A percentile compares a stretch with the other conserved stretches of the same genome.
Conservation (phyloP, 1,140 invertebrate genomes). For the Triops cancriformis region DNA sequence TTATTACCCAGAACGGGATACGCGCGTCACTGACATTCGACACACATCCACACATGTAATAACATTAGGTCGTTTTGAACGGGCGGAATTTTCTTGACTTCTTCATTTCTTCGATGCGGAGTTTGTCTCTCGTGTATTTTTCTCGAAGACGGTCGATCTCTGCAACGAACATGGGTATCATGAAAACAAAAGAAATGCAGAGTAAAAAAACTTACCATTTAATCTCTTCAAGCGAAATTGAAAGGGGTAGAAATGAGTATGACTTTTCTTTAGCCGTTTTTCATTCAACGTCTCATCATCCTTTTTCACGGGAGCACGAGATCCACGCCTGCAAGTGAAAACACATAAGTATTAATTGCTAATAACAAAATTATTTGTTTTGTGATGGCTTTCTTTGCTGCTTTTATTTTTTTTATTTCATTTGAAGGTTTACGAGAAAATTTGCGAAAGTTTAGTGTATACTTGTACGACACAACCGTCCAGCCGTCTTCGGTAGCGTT, state of each 20-base stretch:
- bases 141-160: background rate
- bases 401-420: too few species aligned
- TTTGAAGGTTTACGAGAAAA: too few species aligned
- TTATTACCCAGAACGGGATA: too few species aligned
- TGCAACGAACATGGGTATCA: background rate
- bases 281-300: background rate
- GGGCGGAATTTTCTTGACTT: background rate
- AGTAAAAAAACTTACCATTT: background rate
- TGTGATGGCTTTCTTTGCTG: too few species aligned
- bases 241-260: background rate
- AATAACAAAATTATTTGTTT: too few species aligned
- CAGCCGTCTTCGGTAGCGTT: background rate
- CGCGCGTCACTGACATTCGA: too few species aligned
- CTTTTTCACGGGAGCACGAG: background rate
- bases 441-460: background rate
- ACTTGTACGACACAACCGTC: background rate
- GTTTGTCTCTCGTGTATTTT: background rate
- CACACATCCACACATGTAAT: too few species aligned
- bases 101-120: background rate
- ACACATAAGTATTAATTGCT: too few species aligned
- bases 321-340: background rate
- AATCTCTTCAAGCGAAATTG: background rate
- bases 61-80: background rate
- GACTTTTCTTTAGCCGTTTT: background rate
- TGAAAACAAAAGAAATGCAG: background rate